phyloP scores from a whole-genome alignment of 2,888 invertebrate genomes.

The Coenonympha glycerion region DNA sequence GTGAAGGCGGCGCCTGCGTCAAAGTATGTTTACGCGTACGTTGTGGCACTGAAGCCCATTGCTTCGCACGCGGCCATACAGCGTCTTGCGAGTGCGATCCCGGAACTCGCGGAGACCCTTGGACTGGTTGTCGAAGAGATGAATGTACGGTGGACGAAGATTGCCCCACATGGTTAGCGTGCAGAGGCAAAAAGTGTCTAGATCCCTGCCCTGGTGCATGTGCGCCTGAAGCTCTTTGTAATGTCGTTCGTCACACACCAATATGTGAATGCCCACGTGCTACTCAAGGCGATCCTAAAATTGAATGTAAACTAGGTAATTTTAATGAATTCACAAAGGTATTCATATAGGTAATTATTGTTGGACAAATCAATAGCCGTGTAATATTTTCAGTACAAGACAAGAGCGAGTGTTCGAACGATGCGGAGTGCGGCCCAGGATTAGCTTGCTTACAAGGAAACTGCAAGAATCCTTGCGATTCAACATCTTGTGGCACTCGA shows the following conservation, averaged over 20 bases:
- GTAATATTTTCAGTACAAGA: slow-evolving; percentile 53
- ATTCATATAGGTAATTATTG: no score
- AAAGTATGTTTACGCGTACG: slow-evolving; percentile 87
- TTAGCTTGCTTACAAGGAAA: slow-evolving; percentile 86
- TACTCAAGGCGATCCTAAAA: slow-evolving; percentile 85
- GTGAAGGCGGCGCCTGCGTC: slow-evolving; percentile 86
- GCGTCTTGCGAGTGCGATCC: slow-evolving; percentile 86
- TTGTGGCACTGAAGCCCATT: slow-evolving; percentile 87
- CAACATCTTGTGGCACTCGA: slow-evolving; percentile 86
- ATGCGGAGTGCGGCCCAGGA: slow-evolving; percentile 90
- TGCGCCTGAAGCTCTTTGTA: slow-evolving; percentile 84
- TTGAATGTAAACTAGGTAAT: slow-evolving; percentile 78
- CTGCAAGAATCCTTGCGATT: slow-evolving; percentile 87
- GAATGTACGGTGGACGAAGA: slow-evolving; percentile 86
- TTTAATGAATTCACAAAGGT: no score
- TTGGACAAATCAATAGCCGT: neutral
- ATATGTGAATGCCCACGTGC: slow-evolving; percentile 89
- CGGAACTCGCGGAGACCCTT: slow-evolving; percentile 86
- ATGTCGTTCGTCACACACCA: slow-evolving; percentile 84
- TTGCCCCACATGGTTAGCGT: slow-evolving; percentile 86
- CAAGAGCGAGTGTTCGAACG: slow-evolving; percentile 81
- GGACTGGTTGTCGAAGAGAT: slow-evolving; percentile 83
- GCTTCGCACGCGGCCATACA: slow-evolving; percentile 85
- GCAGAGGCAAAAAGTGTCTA: slow-evolving; percentile 84
- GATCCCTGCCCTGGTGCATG: slow-evolving; percentile 91